Percentiles rank a stretch among this genome's conserved stretches.
phyloP scores from a whole-genome alignment of 2,888 invertebrate genomes.

The Syrista parreyssii region DNA sequence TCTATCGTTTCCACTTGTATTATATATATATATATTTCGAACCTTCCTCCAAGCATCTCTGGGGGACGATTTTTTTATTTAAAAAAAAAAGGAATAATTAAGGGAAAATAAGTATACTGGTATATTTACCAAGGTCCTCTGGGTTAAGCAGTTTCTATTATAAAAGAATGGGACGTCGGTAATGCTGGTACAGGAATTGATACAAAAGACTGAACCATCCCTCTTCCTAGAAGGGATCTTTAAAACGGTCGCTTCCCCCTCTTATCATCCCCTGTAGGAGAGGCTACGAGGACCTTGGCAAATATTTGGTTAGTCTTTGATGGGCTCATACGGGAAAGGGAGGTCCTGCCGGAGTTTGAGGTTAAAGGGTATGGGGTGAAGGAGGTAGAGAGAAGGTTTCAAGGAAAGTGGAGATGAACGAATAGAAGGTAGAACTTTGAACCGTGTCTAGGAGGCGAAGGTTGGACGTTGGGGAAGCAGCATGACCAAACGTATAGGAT shows the following conservation, averaged over 20 bases:
- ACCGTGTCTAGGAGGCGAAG: conserved; percentile 13
- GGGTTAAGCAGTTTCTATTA: too few species aligned
- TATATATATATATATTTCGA: too few species aligned
- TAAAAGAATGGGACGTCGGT: too few species aligned
- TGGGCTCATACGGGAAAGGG: conserved; percentile 42
- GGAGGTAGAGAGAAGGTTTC: conserved; percentile 18
- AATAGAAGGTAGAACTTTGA: conserved; percentile 18
- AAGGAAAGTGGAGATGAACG: conserved; percentile 16
- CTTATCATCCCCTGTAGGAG: conserved; percentile 31
- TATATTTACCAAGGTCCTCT: too few species aligned
- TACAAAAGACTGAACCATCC: conserved; percentile 8
- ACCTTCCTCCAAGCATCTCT: too few species aligned
- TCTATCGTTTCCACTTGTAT: too few species aligned
- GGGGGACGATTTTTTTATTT: too few species aligned
- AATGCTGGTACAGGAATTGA: background rate
- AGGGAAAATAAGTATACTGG: too few species aligned
- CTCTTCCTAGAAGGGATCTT: conserved; percentile 23
- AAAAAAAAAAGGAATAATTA: too few species aligned
- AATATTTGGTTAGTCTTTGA: conserved; percentile 58
- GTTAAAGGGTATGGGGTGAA: conserved; percentile 11
- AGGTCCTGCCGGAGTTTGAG: background rate
- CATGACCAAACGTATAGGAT: conserved; percentile 15
- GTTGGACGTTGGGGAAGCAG: conserved; percentile 22
- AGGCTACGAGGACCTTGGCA: conserved; percentile 20
- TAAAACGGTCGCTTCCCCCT: conserved; percentile 43